Percentiles rank a stretch among this genome's conserved stretches.
Evolutionary conservation across 2,797 vertebrate species (phyloP).

Genomic region (Toxotes lorentzi): DNA sequence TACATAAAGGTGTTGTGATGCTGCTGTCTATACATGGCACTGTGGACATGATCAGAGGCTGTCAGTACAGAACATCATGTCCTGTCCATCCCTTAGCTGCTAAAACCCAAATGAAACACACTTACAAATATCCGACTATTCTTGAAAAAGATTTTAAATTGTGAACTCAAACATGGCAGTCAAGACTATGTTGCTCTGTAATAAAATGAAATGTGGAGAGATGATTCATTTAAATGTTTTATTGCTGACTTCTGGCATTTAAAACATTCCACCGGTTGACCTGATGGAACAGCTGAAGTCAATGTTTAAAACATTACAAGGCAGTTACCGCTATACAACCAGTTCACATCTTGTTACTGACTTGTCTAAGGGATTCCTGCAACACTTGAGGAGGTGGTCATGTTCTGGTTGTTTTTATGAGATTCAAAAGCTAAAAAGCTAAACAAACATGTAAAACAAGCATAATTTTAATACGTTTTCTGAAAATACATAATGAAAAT

Average conservation of each 20-base stretch:
- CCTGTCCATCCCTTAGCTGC: not conserved
- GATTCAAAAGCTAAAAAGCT: not conserved
- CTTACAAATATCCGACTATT: no score
- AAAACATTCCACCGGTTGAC: not conserved
- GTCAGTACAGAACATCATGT: constrained; percentile 22
- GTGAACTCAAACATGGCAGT: no score
- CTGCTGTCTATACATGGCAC: constrained; percentile 20
- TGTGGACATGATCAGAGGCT: constrained; percentile 31
- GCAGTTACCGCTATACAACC: not conserved
- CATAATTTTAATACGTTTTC: not conserved
- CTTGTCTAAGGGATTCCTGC: not conserved
- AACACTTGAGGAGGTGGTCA: not conserved
- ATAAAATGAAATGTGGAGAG: no score
- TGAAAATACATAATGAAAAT: not conserved
- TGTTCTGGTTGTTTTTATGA: not conserved
- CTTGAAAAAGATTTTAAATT: no score
- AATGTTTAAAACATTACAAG: not conserved
- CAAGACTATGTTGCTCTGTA: no score
- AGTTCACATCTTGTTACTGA: not conserved
- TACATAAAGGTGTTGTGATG: not conserved
- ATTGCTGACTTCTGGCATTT: not conserved
- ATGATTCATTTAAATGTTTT: no score
- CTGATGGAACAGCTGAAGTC: not conserved
- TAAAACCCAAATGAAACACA: not conserved
- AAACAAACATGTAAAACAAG: no score